A percentile compares a stretch with the other conserved stretches of the same genome.
Evolutionary conservation across 2,797 vertebrate species (phyloP).

Genomic region (Danio kyathit): DNA sequence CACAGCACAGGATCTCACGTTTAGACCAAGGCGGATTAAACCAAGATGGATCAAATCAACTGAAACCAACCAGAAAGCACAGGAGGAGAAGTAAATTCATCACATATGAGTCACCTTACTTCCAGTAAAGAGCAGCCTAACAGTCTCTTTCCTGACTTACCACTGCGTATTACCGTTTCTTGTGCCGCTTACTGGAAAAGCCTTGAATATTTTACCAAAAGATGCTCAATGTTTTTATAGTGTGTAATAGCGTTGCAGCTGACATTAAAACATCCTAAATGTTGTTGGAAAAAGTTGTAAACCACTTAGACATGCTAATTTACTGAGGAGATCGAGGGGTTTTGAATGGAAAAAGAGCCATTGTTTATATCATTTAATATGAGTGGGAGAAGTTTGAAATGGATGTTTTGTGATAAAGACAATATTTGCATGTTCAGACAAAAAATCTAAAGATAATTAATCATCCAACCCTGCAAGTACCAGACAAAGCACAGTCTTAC

Average conservation of each 20-base stretch:
- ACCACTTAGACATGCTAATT: not conserved
- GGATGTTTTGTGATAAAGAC: not conserved
- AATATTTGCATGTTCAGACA: not conserved
- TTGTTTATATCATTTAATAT: not conserved
- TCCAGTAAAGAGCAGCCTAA: constrained; percentile 50
- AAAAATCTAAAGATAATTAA: constrained; percentile 5
- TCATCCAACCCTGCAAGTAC: not conserved
- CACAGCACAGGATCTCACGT: constrained; percentile 42
- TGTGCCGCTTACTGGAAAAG: constrained; percentile 43
- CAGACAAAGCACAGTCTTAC: not conserved
- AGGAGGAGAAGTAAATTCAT: constrained; percentile 20
- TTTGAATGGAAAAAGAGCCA: not conserved
- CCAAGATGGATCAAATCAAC: constrained; percentile 32
- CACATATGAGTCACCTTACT: constrained; percentile 50
- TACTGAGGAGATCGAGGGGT: not conserved
- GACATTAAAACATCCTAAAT: constrained; percentile 10
- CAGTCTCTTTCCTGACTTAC: constrained; percentile 45
- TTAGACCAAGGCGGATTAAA: constrained; percentile 26
- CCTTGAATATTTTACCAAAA: constrained; percentile 48
- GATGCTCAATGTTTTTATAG: constrained; percentile 12
- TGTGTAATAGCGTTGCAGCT: not conserved
- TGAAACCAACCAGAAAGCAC: constrained; percentile 32
- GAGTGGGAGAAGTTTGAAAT: not conserved
- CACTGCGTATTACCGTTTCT: constrained; percentile 5
- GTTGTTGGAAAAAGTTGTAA: constrained; percentile 7